Conservation (phyloP, 2,797 vertebrate species). For the Hydrolagus colliei region DNA sequence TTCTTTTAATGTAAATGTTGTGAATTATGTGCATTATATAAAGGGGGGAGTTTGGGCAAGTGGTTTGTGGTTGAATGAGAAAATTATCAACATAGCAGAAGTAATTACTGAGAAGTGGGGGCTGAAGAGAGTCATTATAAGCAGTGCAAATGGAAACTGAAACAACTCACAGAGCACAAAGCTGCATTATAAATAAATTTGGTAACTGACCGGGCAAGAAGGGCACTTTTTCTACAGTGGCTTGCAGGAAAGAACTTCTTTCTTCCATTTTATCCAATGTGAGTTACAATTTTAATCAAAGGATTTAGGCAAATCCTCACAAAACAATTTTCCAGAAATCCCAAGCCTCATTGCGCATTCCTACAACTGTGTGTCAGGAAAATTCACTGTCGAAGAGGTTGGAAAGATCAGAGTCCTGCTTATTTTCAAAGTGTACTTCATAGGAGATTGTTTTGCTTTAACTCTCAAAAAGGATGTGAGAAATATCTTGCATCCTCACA, state of each 20-base stretch:
- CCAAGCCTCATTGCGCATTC: background rate
- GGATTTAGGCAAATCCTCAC: background rate
- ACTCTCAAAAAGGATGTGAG: background rate
- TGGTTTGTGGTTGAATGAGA: background rate
- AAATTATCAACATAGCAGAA: background rate
- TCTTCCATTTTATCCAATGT: background rate
- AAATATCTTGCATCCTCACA: background rate
- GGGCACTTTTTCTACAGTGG: background rate
- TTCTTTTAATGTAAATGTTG: background rate
- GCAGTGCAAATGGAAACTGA: background rate
- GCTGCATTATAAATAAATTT: background rate
- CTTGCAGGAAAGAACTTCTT: background rate
- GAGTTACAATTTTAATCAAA: background rate
- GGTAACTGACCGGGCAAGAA: background rate
- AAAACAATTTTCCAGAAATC: background rate
- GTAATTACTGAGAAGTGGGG: background rate
- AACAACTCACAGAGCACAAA: background rate
- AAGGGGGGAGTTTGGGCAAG: background rate
- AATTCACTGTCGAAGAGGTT: background rate
- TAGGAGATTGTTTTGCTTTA: background rate
- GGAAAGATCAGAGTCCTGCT: background rate
- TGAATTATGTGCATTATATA: background rate
- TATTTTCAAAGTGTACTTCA: background rate
- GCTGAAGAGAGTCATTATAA: background rate
- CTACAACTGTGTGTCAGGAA: background rate